Percentiles rank a stretch among this genome's conserved stretches.
Evolutionary conservation across 2,113 vertebrate species (phyloP).

Genomic region (Proterorhinus semilunaris): DNA sequence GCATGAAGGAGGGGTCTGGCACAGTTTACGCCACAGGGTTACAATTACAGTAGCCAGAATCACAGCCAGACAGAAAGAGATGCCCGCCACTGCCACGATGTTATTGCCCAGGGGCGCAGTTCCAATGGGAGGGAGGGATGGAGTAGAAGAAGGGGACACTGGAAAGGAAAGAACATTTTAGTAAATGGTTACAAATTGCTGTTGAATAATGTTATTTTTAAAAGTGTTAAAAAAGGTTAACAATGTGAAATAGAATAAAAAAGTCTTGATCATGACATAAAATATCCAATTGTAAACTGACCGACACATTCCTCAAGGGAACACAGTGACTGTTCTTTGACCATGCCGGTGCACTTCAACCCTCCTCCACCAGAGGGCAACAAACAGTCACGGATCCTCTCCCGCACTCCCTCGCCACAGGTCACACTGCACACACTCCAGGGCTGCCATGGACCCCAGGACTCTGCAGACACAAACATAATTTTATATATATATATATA

Average conservation of each 20-base stretch:
- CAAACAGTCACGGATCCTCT: constrained; percentile 85
- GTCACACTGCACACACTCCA: constrained; percentile 91
- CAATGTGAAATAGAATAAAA: not conserved
- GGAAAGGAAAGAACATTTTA: not conserved
- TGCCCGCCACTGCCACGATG: constrained; percentile 86
- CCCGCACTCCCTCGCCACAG: constrained; percentile 89
- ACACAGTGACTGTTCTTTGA: constrained; percentile 85
- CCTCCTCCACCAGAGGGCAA: constrained; percentile 75
- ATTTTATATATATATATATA: not conserved
- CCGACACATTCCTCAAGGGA: constrained; percentile 88
- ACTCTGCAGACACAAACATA: constrained; percentile 44
- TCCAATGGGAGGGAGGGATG: constrained; percentile 48
- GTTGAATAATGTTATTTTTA: not conserved
- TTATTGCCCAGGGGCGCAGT: constrained; percentile 76
- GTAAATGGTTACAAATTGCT: not conserved
- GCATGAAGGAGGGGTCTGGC: constrained; percentile 80
- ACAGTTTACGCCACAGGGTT: constrained; percentile 89
- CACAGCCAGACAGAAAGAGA: constrained; percentile 89
- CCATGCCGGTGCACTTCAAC: constrained; percentile 78
- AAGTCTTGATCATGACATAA: too few relatives aligned
- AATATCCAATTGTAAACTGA: constrained; percentile 60
- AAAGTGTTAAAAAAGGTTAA: not conserved
- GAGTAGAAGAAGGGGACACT: constrained; percentile 44
- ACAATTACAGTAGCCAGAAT: constrained; percentile 87
- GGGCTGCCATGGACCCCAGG: constrained; percentile 88